These are phyloP conservation scores for Enteromius thamalakanensis DNA, from an alignment of 2,797 vertebrate genomes.

Conservation along the genomic window DNA sequence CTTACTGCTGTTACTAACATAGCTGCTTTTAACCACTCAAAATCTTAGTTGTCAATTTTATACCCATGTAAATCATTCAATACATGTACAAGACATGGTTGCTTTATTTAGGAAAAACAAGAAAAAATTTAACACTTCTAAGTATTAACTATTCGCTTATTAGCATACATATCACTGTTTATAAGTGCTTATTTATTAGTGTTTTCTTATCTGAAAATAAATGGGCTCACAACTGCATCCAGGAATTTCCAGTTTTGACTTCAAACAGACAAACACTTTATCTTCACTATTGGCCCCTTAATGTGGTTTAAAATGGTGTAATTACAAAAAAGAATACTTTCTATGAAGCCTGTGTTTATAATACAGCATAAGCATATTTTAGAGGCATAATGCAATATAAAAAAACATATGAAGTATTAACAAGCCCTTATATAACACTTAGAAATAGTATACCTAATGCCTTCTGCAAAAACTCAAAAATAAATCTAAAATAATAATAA, in stretches of 20 bases:
- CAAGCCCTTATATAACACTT: too few relatives aligned
- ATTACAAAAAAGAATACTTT: not conserved
- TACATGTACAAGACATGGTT: not conserved
- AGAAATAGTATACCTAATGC: too few relatives aligned
- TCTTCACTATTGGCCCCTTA: not conserved
- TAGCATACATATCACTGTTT: not conserved
- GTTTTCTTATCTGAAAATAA: not conserved
- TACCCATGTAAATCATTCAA: not conserved
- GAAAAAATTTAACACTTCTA: not conserved
- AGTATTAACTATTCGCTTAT: not conserved
- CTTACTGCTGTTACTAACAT: not conserved
- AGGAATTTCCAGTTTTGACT: not conserved
- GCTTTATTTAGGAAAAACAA: not conserved
- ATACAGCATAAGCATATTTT: too few relatives aligned
- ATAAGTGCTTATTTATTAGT: too few relatives aligned
- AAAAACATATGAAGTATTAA: too few relatives aligned
- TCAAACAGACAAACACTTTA: not conserved
- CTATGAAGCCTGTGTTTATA: too few relatives aligned
- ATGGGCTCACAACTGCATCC: not conserved
- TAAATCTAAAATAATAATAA: too few relatives aligned
- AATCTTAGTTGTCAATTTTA: not conserved
- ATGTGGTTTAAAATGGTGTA: not conserved
- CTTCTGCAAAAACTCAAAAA: too few relatives aligned
- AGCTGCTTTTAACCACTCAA: not conserved
- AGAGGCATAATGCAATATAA: too few relatives aligned